phyloP scores from a whole-genome alignment of 2,888 invertebrate species.

The Hirtodrosophila cameraria region DNA sequence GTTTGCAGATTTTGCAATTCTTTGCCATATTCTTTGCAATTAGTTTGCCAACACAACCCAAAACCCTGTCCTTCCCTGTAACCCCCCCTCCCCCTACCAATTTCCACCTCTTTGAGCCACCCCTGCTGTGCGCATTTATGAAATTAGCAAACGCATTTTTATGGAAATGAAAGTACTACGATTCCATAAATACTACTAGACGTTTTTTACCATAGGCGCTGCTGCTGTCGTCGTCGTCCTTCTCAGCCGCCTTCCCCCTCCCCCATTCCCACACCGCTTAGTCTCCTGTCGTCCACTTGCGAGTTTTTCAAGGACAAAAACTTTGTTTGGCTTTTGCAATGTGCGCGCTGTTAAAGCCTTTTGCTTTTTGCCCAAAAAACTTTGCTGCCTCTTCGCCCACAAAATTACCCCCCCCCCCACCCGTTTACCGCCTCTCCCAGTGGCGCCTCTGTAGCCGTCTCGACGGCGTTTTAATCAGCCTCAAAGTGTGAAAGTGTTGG shows the following conservation, averaged over 20 bases:
- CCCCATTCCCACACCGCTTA: too few relatives aligned
- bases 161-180: conserved; percentile 53
- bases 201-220: conserved; percentile 21
- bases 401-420: conserved; percentile 4
- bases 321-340: conserved; percentile 64
- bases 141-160: conserved; percentile 77
- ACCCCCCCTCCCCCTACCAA: background rate
- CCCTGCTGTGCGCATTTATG: conserved; percentile 54
- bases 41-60: conserved; percentile 58
- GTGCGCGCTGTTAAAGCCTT: conserved; percentile 67
- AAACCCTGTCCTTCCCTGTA: too few relatives aligned
- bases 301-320: conserved; percentile 73
- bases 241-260: background rate
- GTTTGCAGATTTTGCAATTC: conserved; percentile 63
- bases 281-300: background rate
- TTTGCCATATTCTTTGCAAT: conserved; percentile 77
- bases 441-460: conserved; percentile 21
- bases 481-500: conserved; percentile 43
- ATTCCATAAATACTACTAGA: conserved; percentile 51
- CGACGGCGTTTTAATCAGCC: conserved; percentile 52
- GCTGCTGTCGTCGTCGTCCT: conserved; percentile 14
- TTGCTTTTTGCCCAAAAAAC: conserved; percentile 68
- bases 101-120: too few relatives aligned
- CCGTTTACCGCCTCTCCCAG: background rate
- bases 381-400: conserved; percentile 44